phyloP scores from a whole-genome alignment of 1,140 invertebrate species.

The Drosophila novamexicana region DNA sequence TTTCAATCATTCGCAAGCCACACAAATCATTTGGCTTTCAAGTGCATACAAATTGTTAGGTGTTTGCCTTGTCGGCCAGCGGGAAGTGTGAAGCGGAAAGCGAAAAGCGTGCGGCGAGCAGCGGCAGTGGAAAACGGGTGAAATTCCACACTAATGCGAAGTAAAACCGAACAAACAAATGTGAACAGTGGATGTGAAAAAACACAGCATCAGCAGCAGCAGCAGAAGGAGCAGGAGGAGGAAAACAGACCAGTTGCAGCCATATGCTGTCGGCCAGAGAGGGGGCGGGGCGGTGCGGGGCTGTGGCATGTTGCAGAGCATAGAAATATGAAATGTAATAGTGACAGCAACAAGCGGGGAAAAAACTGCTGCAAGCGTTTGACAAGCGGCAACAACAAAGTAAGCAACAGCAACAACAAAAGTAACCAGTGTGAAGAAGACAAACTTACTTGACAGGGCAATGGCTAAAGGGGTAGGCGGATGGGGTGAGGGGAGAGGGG shows the following conservation, averaged over 20 bases:
- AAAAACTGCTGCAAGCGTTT: constrained; percentile 62
- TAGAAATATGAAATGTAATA: constrained; percentile 79
- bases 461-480: constrained; percentile 23
- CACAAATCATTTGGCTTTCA: constrained; percentile 45
- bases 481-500: not conserved
- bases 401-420: constrained; percentile 11
- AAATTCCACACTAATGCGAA: constrained; percentile 17
- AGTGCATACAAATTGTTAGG: constrained; percentile 40
- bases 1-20: constrained; percentile 10
- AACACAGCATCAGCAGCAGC: constrained; percentile 11
- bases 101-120: not conserved
- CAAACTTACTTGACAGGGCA: constrained; percentile 41
- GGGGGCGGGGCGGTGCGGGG: not conserved
- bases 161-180: constrained; percentile 36
- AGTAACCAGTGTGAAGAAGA: constrained; percentile 8
- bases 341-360: constrained; percentile 74
- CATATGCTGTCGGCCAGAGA: constrained; percentile 9
- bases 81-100: not conserved
- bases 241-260: constrained; percentile 12
- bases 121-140: not conserved
- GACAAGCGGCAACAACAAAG: constrained; percentile 51
- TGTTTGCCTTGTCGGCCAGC: constrained; percentile 13
- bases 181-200: constrained; percentile 10
- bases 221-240: not conserved
- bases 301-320: constrained; percentile 19